These are phyloP conservation scores for Eretmocerus hayati DNA, from an alignment of 2,888 invertebrate genomes.

Conservation along the genomic window DNA sequence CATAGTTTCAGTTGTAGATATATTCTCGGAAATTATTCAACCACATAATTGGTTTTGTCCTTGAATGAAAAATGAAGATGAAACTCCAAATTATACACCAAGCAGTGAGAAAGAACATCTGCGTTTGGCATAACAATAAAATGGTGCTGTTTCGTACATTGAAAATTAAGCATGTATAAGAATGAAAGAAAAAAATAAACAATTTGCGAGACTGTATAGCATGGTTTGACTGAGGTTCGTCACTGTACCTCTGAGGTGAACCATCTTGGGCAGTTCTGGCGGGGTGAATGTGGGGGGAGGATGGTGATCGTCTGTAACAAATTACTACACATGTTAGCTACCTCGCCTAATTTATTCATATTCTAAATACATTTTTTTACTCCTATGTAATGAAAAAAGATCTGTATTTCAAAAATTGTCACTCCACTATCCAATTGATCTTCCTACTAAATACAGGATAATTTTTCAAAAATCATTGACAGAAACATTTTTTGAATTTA, in stretches of 20 bases:
- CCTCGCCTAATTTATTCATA: constrained; percentile 19
- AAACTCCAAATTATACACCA: no score
- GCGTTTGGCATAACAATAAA: background rate
- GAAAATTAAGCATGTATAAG: background rate
- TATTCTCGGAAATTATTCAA: no score
- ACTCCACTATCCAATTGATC: no score
- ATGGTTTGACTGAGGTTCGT: constrained; percentile 39
- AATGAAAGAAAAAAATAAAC: constrained; percentile 10
- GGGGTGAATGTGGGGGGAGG: constrained; percentile 97
- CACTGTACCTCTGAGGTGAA: constrained; percentile 86
- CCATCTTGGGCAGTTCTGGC: constrained; percentile 98
- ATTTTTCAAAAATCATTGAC: no score
- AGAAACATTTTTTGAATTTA: no score
- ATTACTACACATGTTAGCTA: constrained; percentile 48
- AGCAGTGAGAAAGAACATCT: background rate
- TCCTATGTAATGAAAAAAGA: no score
- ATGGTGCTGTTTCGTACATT: background rate
- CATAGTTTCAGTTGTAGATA: no score
- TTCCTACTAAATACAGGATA: no score
- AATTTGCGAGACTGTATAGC: constrained; percentile 43
- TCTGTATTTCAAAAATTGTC: no score
- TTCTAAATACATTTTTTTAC: no score
- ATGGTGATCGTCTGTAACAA: constrained; percentile 92
- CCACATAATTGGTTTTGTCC: no score
- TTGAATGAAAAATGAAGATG: no score